Conservation (phyloP, 2,113 vertebrate species). For the Bolborhynchus lineola region DNA sequence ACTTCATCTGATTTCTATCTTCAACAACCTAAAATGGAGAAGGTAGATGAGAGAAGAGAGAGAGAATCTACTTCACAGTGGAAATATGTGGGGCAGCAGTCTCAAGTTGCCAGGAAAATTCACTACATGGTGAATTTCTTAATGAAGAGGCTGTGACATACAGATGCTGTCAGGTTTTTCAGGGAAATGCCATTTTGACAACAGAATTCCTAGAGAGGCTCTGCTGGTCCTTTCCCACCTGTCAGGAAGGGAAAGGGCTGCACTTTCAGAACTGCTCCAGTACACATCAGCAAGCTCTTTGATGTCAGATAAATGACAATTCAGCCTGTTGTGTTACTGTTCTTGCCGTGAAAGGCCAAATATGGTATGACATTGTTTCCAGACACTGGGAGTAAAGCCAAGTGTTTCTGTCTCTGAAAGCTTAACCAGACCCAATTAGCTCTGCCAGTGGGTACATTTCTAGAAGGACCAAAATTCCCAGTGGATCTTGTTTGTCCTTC, state of each 20-base stretch:
- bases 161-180: not conserved
- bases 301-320: not conserved
- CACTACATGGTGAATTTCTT: not conserved
- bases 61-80: not conserved
- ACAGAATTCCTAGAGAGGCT: not conserved
- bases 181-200: not conserved
- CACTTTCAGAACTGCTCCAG: not conserved
- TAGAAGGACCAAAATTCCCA: not conserved
- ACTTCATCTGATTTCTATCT: not conserved
- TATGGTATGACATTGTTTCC: not conserved
- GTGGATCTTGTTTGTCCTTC: not conserved
- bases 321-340: slow-evolving; percentile 28
- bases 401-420: not conserved
- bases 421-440: not conserved
- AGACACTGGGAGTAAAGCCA: not conserved
- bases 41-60: not conserved
- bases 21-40: not conserved
- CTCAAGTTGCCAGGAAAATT: not conserved
- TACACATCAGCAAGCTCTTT: not conserved
- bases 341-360: not conserved
- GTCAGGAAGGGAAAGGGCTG: not conserved
- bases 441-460: not conserved
- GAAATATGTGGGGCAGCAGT: not conserved
- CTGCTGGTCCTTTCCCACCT: not conserved
- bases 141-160: not conserved